These are phyloP conservation scores for Cathartes aura DNA, from an alignment of 2,113 vertebrate genomes.

Conservation along the genomic window DNA sequence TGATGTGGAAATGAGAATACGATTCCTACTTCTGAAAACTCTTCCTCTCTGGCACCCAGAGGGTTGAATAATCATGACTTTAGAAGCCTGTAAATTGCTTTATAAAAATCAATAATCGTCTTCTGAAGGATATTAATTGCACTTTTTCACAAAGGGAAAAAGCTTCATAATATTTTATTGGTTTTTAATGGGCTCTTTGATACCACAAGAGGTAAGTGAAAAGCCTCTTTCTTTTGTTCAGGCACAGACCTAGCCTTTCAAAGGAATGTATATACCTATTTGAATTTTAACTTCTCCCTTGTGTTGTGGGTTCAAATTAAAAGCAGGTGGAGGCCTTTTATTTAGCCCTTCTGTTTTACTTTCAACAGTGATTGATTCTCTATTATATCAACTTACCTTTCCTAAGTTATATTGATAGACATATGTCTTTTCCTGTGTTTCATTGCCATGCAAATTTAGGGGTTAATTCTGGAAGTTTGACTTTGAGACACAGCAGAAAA, in stretches of 20 bases:
- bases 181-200: slow-evolving; percentile 62
- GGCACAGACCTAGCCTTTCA: slow-evolving; percentile 2
- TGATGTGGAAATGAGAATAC: slow-evolving; percentile 38
- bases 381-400: background rate
- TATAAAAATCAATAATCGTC: slow-evolving; percentile 58
- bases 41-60: slow-evolving; percentile 12
- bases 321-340: background rate
- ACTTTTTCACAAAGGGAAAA: slow-evolving; percentile 35
- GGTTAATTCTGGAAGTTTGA: background rate
- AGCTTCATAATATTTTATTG: slow-evolving; percentile 26
- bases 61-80: slow-evolving; percentile 32
- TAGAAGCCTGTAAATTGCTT: slow-evolving; percentile 53
- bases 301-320: background rate
- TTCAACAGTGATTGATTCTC: background rate
- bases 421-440: background rate
- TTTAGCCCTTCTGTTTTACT: slow-evolving; percentile 39
- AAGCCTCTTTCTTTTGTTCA: slow-evolving; percentile 50
- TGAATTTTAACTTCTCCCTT: slow-evolving; percentile 41
- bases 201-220: slow-evolving; percentile 27
- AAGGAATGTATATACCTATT: background rate
- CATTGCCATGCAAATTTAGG: background rate
- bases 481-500: background rate
- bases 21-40: slow-evolving; percentile 23
- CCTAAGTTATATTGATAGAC: background rate
- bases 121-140: slow-evolving; percentile 46